phyloP scores from a whole-genome alignment of 1,140 invertebrate species.

The Cyrtorhinus lividipennis region DNA sequence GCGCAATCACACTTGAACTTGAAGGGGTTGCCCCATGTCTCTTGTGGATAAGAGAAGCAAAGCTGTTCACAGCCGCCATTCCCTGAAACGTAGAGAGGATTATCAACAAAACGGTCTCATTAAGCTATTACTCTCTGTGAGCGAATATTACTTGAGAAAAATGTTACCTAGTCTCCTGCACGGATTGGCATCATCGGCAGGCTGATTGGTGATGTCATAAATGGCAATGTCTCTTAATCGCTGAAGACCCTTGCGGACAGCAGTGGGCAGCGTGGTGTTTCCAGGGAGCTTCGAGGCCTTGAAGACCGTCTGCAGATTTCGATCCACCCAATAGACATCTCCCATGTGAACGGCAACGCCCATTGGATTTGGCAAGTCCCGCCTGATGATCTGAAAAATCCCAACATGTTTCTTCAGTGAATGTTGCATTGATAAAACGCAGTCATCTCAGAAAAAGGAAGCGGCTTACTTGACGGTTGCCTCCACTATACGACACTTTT shows the following conservation, averaged over 20 bases:
- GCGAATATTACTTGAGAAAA: neutral
- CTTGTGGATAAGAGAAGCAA: constrained; percentile 79
- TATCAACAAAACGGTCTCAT: neutral
- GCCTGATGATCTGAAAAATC: constrained; percentile 53
- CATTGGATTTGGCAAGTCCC: constrained; percentile 88
- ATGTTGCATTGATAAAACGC: too few relatives aligned
- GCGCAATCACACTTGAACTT: constrained; percentile 79
- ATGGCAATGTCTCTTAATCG: constrained; percentile 79
- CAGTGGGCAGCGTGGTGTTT: constrained; percentile 42
- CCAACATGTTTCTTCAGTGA: too few relatives aligned
- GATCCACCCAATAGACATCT: constrained; percentile 91
- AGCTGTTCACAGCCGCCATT: constrained; percentile 84
- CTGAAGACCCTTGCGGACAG: constrained; percentile 62
- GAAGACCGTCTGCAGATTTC: constrained; percentile 78
- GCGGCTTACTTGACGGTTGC: constrained; percentile 52
- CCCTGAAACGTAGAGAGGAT: constrained; percentile 26
- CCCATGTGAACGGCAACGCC: constrained; percentile 72
- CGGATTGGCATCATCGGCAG: constrained; percentile 59
- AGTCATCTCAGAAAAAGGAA: too few relatives aligned
- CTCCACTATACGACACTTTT: constrained; percentile 65
- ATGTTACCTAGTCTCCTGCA: constrained; percentile 40
- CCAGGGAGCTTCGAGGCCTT: constrained; percentile 63
- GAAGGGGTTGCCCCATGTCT: constrained; percentile 30
- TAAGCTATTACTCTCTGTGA: too few relatives aligned
- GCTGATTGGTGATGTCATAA: constrained; percentile 77